Base-by-base conservation (phyloP, 2,888 invertebrate species). In the Cartodere bifasciata region DNA sequence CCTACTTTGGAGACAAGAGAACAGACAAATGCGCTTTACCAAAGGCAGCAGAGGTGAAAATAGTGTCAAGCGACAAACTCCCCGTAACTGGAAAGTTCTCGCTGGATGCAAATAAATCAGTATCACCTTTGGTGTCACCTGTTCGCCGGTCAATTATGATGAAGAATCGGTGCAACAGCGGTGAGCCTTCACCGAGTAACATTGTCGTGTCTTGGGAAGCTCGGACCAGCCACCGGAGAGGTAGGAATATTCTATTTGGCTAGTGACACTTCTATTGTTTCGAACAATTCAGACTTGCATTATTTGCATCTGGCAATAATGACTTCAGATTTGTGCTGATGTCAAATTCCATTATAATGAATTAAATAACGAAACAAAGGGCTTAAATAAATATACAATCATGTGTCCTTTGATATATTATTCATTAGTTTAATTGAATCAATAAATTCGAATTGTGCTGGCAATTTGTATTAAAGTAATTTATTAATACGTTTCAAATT, bases 1-100 rank as follows among this genome's bases (percentile, higher is more conserved):
- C 83, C 0, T 84, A 84, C 46, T 83, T 85, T 48, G 82, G 84
- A 1, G 72, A 77, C 38, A 72, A 72, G 2, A 70, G 73, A 12
- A 55, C 68, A 40, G 64, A 71, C 34, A 65, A 44, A 44, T 61
- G 57, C 39, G 56, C 49, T 30, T 54, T 49, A 3, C 54, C 58
- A 2, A 61, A 61, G 23, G 58, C 63, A 1, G 55, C 63, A 3
- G 70, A 70, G 41, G 64, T 71, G 3, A 67, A 64, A 47, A 67
- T 68, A n/a, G 53, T 67, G 12, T 56, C 63, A 4, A 51, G 50
- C 34, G 52, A 46, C 10, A 43, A 52, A 20, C 36, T 49, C 14
- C 40, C 42, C 17, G 42, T 42, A 15, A 23, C 32, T 4, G 36
- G 39, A 1, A 50, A 47, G 32, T 37, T 49, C 22, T 39, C 43